Conservation (phyloP, 2,113 vertebrate species). For the Leptosomus discolor region DNA sequence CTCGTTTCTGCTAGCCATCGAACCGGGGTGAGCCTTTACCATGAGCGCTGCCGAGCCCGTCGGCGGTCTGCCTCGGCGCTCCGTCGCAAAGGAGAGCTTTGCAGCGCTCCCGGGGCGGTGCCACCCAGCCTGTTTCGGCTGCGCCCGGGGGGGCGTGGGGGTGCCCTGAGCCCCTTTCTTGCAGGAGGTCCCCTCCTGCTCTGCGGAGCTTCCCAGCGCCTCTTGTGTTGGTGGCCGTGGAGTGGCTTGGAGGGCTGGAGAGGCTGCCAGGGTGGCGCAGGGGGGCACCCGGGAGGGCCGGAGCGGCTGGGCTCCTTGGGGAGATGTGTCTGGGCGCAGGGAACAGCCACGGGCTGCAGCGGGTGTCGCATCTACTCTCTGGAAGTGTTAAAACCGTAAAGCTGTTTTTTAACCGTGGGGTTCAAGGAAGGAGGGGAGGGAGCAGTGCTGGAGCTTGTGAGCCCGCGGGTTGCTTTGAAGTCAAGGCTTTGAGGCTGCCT, state of each 20-base stretch:
- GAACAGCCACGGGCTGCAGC: fast-evolving
- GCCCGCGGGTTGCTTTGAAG: fast-evolving
- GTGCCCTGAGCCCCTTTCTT: background rate
- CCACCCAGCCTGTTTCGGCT: background rate
- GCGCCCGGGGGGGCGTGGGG: fast-evolving
- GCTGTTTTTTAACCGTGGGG: background rate
- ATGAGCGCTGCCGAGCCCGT: background rate
- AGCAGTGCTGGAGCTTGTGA: background rate
- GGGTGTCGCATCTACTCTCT: background rate
- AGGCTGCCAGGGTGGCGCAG: fast-evolving
- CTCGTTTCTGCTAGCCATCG: fast-evolving
- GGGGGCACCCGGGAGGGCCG: background rate
- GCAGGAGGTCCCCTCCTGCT: background rate
- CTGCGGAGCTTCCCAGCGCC: background rate
- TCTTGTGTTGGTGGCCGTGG: fast-evolving
- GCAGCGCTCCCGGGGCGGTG: background rate
- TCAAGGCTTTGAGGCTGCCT: background rate
- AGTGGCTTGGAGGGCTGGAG: background rate
- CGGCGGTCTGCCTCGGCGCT: background rate
- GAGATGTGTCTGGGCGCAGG: background rate
- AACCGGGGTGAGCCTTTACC: background rate
- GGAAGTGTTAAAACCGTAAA: background rate
- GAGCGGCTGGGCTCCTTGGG: background rate
- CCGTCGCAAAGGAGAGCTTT: background rate
- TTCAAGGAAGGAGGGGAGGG: background rate